Percentiles rank a stretch among this genome's conserved stretches.
These are phyloP conservation scores for Nymphalis urticae DNA, from an alignment of 2,888 invertebrate genomes.

Conservation along the genomic window DNA sequence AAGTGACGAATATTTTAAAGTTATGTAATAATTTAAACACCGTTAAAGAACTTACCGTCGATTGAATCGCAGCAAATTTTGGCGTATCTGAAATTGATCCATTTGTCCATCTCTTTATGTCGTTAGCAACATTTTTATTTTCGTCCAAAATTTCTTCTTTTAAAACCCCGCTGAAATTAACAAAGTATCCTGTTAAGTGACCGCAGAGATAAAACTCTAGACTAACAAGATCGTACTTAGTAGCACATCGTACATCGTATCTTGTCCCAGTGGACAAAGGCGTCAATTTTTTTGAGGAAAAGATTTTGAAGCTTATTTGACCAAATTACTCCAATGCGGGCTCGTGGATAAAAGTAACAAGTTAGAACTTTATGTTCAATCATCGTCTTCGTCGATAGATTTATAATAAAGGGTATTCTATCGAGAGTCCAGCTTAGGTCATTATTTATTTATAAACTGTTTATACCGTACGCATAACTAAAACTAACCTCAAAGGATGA, in stretches of 20 bases:
- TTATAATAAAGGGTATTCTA: too few species aligned
- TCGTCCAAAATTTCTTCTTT: constrained; percentile 63
- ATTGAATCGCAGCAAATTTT: constrained; percentile 67
- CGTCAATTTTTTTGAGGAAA: too few species aligned
- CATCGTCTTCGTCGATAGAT: too few species aligned
- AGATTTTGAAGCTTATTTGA: too few species aligned
- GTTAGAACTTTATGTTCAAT: too few species aligned
- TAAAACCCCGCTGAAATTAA: constrained; percentile 65
- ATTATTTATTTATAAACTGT: neutral
- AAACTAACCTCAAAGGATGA: constrained; percentile 78
- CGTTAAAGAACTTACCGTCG: constrained; percentile 57
- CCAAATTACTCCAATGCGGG: too few species aligned
- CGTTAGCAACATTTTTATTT: constrained; percentile 52
- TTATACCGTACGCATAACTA: neutral
- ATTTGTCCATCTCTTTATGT: constrained; percentile 43
- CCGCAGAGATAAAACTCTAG: neutral
- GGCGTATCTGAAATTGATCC: constrained; percentile 42
- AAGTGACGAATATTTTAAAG: too few species aligned
- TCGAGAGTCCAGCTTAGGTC: too few species aligned
- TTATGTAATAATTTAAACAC: too few species aligned
- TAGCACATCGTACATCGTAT: too few species aligned
- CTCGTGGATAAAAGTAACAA: too few species aligned
- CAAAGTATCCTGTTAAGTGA: neutral
- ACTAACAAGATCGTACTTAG: neutral
- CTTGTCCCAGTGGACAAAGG: too few species aligned